Evolutionary conservation across 2,797 vertebrate species (phyloP), one percentile per base, ranked within the genome.

Genomic region (Amphiprion clarkii): DNA sequence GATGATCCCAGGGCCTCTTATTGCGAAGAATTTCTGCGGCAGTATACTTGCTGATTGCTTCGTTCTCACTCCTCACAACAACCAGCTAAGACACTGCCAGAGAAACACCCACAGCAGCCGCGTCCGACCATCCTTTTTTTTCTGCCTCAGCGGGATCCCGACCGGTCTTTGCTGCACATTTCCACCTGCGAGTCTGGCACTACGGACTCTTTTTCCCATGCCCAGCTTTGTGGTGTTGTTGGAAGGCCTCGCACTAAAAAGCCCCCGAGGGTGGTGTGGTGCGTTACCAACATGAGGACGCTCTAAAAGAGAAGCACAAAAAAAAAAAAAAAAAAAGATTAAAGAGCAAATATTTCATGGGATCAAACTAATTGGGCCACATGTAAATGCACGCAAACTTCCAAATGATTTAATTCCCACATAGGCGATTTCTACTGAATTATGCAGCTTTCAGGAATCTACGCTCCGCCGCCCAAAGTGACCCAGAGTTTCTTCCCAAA

Each of bases 21-120:
- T 94, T 87, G 97, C 96, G 95, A 89, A 95, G 98, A 96, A 97
- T 96, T 99, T 99, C 98, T 99, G 96, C 96, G 97, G 98, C 98
- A 99, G 98, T 99, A 99, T 98, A 97, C 97, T 99, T 98, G 98
- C 98, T 99, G 98, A 99, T 99, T 99, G 98, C 98, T 99, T 98
- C 96, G 96, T 97, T 92, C 89, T 95, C 93, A 95, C 93, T 95
- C 94, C 93, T 96, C 96, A 98, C 97, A 99, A 99, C 98, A 99
- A 99, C 98, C 98, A 99, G 98, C 98, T 99, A 99, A 99, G 98
- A 99, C 98, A 99, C 98, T 99, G 98, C 98, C 98, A 99, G 94
- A 99, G 98, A 99, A 99, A 96, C 97, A 97, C 98, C 95, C 98
- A 98, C 98, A 97, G 95, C 91, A 88, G 94, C 94, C 95, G 78